Evolutionary conservation across 2,797 vertebrate genomes (phyloP).

Genomic region (Poecile montanus): DNA sequence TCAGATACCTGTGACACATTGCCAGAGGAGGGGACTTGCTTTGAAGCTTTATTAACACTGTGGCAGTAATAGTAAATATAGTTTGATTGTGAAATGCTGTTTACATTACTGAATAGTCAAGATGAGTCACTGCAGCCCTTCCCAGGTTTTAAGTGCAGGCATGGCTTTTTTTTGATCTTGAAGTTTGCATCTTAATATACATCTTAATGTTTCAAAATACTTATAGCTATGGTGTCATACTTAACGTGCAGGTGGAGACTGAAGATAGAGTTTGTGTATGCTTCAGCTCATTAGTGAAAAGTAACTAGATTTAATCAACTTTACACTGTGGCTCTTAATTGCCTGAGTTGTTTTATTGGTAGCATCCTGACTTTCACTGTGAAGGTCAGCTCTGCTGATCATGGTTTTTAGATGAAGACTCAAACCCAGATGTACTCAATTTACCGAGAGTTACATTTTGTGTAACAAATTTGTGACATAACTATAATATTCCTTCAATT

Average conservation of each 20-base stretch:
- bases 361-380: neutral
- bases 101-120: neutral
- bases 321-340: neutral
- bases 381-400: neutral
- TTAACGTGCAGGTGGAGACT: neutral
- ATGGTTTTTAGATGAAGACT: fast-evolving
- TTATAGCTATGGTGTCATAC: neutral
- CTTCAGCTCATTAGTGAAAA: neutral
- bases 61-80: neutral
- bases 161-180: neutral
- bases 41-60: constrained; percentile 2
- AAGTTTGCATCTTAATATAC: neutral
- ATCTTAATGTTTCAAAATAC: neutral
- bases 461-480: neutral
- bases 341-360: neutral
- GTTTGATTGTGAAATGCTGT: neutral
- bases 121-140: neutral
- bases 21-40: neutral
- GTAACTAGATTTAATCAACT: neutral
- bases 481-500: neutral
- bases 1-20: neutral
- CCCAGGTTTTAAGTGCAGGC: neutral
- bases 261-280: neutral
- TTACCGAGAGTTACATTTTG: neutral
- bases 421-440: neutral